These are phyloP conservation scores for Stichodactyla helianthus DNA, from an alignment of 64 coral and sea anemone genomes.

Conservation along the genomic window DNA sequence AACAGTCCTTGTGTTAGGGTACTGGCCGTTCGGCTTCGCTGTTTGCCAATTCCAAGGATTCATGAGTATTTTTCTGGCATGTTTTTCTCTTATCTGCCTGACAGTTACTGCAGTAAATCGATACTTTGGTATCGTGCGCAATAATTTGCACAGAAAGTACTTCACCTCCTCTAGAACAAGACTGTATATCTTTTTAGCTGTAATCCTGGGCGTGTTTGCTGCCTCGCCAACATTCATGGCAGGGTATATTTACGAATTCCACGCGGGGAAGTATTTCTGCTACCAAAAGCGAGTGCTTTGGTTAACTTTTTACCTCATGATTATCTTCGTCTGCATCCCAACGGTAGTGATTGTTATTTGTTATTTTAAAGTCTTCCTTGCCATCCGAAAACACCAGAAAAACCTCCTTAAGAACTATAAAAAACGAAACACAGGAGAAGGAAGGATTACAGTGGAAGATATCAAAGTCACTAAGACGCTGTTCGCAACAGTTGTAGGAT, in stretches of 20 bases:
- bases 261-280: conserved; percentile 57
- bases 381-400: conserved; percentile 20
- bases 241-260: conserved; percentile 35
- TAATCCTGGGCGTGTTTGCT: neutral
- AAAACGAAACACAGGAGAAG: neutral
- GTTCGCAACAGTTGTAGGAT: conserved; percentile 24
- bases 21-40: conserved; percentile 27
- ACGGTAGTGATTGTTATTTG: conserved; percentile 23
- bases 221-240: conserved; percentile 16
- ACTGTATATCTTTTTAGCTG: conserved; percentile 2
- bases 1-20: neutral
- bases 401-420: neutral
- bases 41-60: conserved; percentile 64
- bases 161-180: conserved; percentile 33
- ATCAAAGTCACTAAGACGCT: conserved; percentile 45
- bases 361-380: conserved; percentile 42
- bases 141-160: conserved; percentile 19
- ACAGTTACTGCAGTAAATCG: conserved; percentile 46
- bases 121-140: conserved; percentile 46
- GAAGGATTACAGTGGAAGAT: conserved; percentile 30
- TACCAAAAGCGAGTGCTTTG: conserved; percentile 1
- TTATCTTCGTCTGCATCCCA: conserved; percentile 12
- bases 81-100: conserved; percentile 25
- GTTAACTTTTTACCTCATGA: neutral
- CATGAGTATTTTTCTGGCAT: conserved; percentile 21